Evolutionary conservation across 2,113 vertebrate species (phyloP), one percentile per base, ranked within the genome.

Genomic region (Pachycephala philippinensis): DNA sequence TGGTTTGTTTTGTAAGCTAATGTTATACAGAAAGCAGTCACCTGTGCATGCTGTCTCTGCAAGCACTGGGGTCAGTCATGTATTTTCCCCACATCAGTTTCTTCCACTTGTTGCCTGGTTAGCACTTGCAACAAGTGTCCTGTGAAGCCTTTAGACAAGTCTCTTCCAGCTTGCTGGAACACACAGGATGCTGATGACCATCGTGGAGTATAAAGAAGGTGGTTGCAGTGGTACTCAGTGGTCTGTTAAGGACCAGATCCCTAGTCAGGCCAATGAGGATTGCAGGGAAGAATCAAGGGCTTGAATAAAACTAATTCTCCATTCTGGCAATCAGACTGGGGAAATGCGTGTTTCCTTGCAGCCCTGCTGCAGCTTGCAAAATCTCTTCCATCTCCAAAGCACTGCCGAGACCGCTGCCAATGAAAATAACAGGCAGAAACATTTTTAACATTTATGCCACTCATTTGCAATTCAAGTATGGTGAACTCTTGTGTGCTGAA

Each of bases 371-470:
- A 42, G 35, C 47, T 81, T 70, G 56, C 1, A 2, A 80, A 84
- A 66, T 39, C 70, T 85, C 35, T 95, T 86, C 85, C 47, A 50
- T 77, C 33, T 87, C 82, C n/a, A 72, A 72, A 95, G 74, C 33
- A 9, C 60, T 80, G 47, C 76, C 1, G 39, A 86, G 85, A 49
- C 27, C 66, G 39, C 63, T 86, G 85, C 52, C 86, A 93, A 74
- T 76, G 83, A 90, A 94, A 90, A 88, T 80, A 88, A 86, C 22
- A 52, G 1, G 4, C 47, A 84, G 74, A 79, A 90, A 74, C 50
- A 23, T 83, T 88, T 88, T 80, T 69, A 87, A 75, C 45, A 10
- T 82, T 87, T 61, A 11, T 57, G 75, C 66, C 4, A 2, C 49
- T 84, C 20, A 28, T 84, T 76, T 91, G 66, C 83, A 54, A 20